Evolutionary conservation across 2,888 invertebrate species (phyloP), one percentile per base, ranked within the genome.

Genomic region (Vesta saturnalis): DNA sequence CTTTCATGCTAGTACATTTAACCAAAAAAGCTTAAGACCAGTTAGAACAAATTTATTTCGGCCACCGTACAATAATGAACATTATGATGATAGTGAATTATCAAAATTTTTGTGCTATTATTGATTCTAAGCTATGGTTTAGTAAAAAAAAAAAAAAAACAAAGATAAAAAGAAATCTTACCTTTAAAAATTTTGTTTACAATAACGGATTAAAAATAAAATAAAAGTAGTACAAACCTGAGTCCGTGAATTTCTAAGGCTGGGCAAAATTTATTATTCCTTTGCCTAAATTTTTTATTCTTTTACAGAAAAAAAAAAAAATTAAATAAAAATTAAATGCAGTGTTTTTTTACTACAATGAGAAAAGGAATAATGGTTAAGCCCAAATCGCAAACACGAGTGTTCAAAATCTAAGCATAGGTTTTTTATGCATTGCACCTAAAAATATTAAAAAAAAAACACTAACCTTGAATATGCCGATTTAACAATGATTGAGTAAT

Each of bases 381-480:
- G 55, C 55, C 63, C 47, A 10, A 22, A 39, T 39, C 5, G 54
- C 21, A 43, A 56, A 60, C 49, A 64, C 30, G 56, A 18, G 55
- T 65, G 49, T 49, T 19, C 59, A 56, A 43, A 56, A 59, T 59
- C 64, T 65, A 65, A 65, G 46, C 47, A 21, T 49, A 55, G 61
- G 30, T 64, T 39, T 39, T 49, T 60, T 64, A 59, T 58, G 59
- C 39, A 19, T 55, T 52, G 61, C 60, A 74, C 35, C 63, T 64
- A 74, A 73, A 72, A 67, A 72, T 77, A 75, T 73, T 71, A 73
- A 16, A n/a, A 39, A 58, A 75, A 74, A 73, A 74, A 77, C 76
- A 77, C 77, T 77, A 76, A 77, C 77, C 77, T 77, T 77, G 68
- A 57, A 61, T 49, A 66, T 67, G 67, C 47, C 57, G 69, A 66